A percentile compares a stretch with the other conserved stretches of the same genome.
These are phyloP conservation scores for Holothuria leucospilota DNA, from an alignment of 53 echinoderm and acorn worm genomes.

Conservation along the genomic window DNA sequence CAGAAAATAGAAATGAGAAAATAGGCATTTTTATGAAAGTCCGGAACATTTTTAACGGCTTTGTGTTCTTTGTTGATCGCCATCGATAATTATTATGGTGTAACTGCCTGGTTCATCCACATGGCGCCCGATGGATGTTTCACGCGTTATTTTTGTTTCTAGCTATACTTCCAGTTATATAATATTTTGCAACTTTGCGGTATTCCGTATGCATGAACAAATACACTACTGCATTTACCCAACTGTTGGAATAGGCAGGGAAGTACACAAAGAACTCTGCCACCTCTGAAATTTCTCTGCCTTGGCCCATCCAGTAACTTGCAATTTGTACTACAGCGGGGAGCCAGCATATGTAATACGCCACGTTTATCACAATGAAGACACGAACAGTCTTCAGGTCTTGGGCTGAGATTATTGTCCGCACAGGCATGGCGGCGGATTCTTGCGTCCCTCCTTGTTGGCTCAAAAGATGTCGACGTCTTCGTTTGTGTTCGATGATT, in stretches of 20 bases:
- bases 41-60: too few relatives aligned
- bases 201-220: too few relatives aligned
- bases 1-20: too few relatives aligned
- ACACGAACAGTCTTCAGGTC: not conserved
- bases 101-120: too few relatives aligned
- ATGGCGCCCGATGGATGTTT: too few relatives aligned
- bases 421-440: not conserved
- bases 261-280: not conserved
- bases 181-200: not conserved
- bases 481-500: too few relatives aligned
- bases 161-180: not conserved
- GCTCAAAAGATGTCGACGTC: not conserved
- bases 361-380: not conserved
- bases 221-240: not conserved
- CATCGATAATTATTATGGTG: too few relatives aligned
- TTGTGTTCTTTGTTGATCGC: too few relatives aligned
- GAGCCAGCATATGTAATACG: not conserved
- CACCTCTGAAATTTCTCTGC: too few relatives aligned
- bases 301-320: not conserved
- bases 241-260: not conserved
- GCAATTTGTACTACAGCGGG: not conserved
- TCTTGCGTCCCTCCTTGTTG: not conserved
- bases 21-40: too few relatives aligned
- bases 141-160: too few relatives aligned
- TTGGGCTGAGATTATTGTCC: not conserved